phyloP scores from a whole-genome alignment of 1,140 invertebrate species.

The Ridgeia piscesae region DNA sequence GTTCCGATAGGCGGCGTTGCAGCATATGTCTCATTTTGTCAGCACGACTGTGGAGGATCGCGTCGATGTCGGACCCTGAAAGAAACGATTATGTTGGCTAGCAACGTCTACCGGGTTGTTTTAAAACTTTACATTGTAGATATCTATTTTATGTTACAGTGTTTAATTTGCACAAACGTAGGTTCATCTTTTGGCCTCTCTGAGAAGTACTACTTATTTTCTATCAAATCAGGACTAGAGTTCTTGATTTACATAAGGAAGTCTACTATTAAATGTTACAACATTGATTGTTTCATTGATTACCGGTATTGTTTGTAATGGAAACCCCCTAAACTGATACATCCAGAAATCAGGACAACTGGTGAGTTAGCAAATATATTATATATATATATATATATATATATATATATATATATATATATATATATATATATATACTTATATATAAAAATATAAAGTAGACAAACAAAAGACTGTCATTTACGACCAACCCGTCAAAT shows the following conservation, averaged over 20 bases:
- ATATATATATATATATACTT: no score
- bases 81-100: not conserved
- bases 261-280: not conserved
- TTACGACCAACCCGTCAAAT: no score
- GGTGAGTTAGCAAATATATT: no score
- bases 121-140: not conserved
- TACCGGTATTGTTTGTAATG: no score
- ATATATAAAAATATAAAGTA: no score
- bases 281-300: not conserved
- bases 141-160: no score
- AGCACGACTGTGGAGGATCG: not conserved
- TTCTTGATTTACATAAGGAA: not conserved
- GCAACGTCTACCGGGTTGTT: not conserved
- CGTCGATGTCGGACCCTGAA: not conserved
- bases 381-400: no score
- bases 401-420: no score
- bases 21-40: not conserved
- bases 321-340: no score
- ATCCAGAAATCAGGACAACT: no score
- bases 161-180: not conserved
- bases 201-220: not conserved
- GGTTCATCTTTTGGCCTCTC: not conserved
- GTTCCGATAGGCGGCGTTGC: not conserved
- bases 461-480: no score
- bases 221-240: not conserved